Evolutionary conservation across 1,140 invertebrate genomes (phyloP), one percentile per base, ranked within the genome.

Genomic region (Teleogryllus occipitalis): DNA sequence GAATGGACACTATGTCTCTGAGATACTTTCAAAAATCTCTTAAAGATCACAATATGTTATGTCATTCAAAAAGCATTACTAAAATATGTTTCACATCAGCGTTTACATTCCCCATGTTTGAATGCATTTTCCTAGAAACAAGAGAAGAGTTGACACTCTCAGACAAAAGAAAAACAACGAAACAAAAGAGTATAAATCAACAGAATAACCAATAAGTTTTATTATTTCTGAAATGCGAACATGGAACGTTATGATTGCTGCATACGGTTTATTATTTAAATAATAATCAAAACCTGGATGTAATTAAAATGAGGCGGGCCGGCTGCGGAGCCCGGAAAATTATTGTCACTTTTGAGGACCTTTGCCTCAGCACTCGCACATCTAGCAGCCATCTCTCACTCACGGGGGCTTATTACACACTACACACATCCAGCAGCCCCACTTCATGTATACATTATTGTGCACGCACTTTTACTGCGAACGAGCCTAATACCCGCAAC

Each of bases 211-310:
- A 47, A n/a, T 14, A n/a, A 47, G 22, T 75, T 79, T 75, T 79
- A 22, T 79, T n/a, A 75, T 18, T 47, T 47, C 74, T 48, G 74
- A 80, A 80, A 80, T 80, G 74, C 74, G 39, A 76, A 75, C 79
- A 76, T 80, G 46, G 74, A 80, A 79, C 74, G 65, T 78, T 27
- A 74, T 79, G 73, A 75, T 65, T 27, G 27, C 22, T 54, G 49
- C 8, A 10, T 39, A n/a, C 21, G 10, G 22, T 54, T 79, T 74
- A 27, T 49, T 74, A 21, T 39, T 21, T 80, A 18, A 80, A 75
- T 48, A 78, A 47, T 78, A 78, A 65, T 65, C 54, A 79, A 47
- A 79, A 79, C 46, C 39, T 72, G 15, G 78, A 73, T 74, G 65
- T 65, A 47, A n/a, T 73, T 49, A 78, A 27, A 79, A 39, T 39